Conservation (phyloP, 1,140 invertebrate genomes). For the Drosophila leontia region DNA sequence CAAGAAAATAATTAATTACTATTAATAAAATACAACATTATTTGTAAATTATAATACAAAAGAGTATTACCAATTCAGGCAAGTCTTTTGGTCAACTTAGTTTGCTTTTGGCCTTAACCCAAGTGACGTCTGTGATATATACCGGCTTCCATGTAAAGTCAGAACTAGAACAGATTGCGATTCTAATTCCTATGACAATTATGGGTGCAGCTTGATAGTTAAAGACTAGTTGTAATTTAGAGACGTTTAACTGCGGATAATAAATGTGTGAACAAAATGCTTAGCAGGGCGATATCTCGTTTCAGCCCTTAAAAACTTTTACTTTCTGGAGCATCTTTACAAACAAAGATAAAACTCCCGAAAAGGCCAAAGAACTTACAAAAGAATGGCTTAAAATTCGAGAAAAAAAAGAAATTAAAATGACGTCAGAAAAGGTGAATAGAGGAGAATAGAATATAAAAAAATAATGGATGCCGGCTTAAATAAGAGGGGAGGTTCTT, state of each 20-base stretch:
- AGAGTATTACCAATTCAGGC: constrained; percentile 28
- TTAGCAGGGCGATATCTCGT: constrained; percentile 11
- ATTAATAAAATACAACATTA: not conserved
- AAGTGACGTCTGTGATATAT: constrained; percentile 41
- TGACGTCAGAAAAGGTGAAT: constrained; percentile 27
- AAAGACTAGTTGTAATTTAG: constrained; percentile 40
- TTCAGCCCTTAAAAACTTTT: constrained; percentile 39
- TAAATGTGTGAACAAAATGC: constrained; percentile 54
- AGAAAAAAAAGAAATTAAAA: constrained; percentile 31
- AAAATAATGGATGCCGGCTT: constrained; percentile 43
- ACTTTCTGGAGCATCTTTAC: constrained; percentile 31
- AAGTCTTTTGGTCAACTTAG: not conserved
- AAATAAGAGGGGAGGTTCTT: constrained; percentile 41
- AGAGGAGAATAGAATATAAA: constrained; percentile 6
- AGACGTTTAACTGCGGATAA: constrained; percentile 42
- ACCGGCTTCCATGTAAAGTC: constrained; percentile 16
- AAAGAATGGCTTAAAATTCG: constrained; percentile 8
- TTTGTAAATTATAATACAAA: not conserved
- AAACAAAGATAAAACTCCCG: constrained; percentile 14
- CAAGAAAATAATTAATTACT: constrained; percentile 20
- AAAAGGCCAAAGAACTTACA: constrained; percentile 45
- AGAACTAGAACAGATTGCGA: constrained; percentile 46
- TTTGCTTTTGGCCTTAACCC: constrained; percentile 63
- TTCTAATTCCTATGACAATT: constrained; percentile 46
- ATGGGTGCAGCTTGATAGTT: constrained; percentile 65